phyloP scores from a whole-genome alignment of 2,113 vertebrate species.

The Ochotona curzoniae region DNA sequence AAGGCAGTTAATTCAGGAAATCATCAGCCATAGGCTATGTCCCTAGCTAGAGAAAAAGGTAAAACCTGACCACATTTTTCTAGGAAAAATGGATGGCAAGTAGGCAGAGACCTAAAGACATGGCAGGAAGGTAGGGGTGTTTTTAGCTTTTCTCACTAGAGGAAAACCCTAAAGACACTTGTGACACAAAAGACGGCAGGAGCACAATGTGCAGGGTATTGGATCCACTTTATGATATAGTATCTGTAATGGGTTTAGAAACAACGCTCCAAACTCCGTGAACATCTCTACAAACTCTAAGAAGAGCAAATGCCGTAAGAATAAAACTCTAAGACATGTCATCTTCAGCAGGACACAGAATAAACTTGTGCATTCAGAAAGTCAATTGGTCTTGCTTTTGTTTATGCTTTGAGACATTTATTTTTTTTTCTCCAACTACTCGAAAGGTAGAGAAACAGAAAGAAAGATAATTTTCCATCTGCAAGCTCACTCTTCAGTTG shows the following conservation, averaged over 20 bases:
- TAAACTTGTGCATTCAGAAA: conserved; percentile 7
- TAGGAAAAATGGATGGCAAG: not conserved
- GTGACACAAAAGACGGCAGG: not conserved
- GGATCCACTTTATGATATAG: not conserved
- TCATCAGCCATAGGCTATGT: not conserved
- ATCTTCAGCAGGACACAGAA: not conserved
- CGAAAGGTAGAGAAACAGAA: too few species aligned
- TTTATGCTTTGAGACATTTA: not conserved
- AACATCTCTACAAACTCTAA: not conserved
- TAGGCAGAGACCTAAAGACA: not conserved
- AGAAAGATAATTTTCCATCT: too few species aligned
- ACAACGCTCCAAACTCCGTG: not conserved
- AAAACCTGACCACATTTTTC: not conserved
- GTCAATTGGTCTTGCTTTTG: not conserved
- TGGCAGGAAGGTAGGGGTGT: not conserved
- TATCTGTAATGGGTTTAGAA: not conserved
- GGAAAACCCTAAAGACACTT: not conserved
- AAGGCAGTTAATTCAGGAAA: not conserved
- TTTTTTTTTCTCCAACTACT: too few species aligned
- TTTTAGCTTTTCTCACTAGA: conserved; percentile 17
- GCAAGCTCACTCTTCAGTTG: too few species aligned
- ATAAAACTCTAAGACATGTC: conserved; percentile 4
- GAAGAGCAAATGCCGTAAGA: not conserved
- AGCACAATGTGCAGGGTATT: not conserved
- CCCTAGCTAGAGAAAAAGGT: not conserved